These are phyloP conservation scores for Palythoa caribaeorum DNA, from an alignment of 92 coral and sea anemone species.

Conservation along the genomic window DNA sequence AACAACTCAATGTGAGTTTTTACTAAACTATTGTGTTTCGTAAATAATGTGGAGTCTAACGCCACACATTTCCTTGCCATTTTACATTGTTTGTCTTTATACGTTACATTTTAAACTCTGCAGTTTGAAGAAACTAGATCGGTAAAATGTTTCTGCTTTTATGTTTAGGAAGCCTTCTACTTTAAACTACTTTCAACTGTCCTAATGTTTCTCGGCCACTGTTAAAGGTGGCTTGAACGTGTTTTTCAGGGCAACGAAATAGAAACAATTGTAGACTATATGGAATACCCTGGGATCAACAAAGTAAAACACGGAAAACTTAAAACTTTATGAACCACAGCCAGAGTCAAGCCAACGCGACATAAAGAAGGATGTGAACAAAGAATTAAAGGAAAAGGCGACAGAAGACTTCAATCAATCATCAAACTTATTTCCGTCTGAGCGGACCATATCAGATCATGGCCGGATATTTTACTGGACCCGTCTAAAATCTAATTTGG, in stretches of 20 bases:
- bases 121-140: background rate
- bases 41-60: too few relatives aligned
- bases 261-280: slow-evolving; percentile 30
- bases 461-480: too few relatives aligned
- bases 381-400: background rate
- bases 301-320: background rate
- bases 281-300: slow-evolving; percentile 15
- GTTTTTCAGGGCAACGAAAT: slow-evolving; percentile 52
- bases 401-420: background rate
- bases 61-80: too few relatives aligned
- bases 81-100: too few relatives aligned
- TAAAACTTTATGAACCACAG: background rate
- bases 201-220: background rate
- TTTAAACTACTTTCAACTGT: background rate
- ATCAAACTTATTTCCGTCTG: too few relatives aligned
- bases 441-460: too few relatives aligned
- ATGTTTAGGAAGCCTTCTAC: background rate
- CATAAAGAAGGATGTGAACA: background rate
- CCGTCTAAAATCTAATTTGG: too few relatives aligned
- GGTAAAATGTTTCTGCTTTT: background rate
- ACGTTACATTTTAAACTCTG: too few relatives aligned
- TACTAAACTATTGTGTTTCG: too few relatives aligned
- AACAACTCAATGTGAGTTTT: too few relatives aligned
- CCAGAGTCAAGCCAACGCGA: background rate
- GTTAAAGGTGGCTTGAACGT: slow-evolving; percentile 42